Conservation (phyloP, 1,140 invertebrate genomes). For the Lucilia cuprina region DNA sequence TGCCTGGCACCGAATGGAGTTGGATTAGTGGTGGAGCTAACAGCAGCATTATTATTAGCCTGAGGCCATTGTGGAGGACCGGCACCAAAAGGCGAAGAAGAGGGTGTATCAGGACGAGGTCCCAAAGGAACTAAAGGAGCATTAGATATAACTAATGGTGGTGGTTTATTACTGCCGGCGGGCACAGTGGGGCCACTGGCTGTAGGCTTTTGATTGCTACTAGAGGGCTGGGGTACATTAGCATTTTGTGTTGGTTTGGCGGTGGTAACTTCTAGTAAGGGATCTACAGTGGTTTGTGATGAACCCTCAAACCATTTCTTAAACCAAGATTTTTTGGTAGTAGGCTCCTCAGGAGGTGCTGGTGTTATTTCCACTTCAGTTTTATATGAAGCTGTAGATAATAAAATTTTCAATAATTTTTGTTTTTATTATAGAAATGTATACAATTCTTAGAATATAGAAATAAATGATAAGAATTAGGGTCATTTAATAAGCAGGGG, state of each 20-base stretch:
- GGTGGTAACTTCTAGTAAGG: slow-evolving; percentile 11
- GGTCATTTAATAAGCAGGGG: background rate
- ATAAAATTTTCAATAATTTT: background rate
- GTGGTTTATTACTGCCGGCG: slow-evolving; percentile 38
- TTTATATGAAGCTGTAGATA: slow-evolving; percentile 48
- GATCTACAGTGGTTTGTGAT: slow-evolving; percentile 42
- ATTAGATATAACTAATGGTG: slow-evolving; percentile 53
- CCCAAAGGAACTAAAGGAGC: slow-evolving; percentile 55
- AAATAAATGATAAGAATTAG: background rate
- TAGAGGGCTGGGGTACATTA: background rate
- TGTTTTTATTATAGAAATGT: background rate
- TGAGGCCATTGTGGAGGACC: slow-evolving; percentile 38
- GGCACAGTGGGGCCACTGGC: background rate
- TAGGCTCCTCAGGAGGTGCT: slow-evolving; percentile 48
- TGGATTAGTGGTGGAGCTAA: slow-evolving; percentile 20
- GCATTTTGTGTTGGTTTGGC: background rate
- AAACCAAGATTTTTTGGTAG: slow-evolving; percentile 55
- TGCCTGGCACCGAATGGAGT: slow-evolving; percentile 2
- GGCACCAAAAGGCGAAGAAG: slow-evolving; percentile 48
- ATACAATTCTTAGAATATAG: background rate
- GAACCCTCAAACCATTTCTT: slow-evolving; percentile 48
- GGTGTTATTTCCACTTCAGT: slow-evolving; percentile 56
- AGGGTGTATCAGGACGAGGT: slow-evolving; percentile 54
- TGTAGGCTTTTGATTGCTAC: too few species aligned
- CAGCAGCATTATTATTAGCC: background rate